Evolutionary conservation across 2,113 vertebrate species (phyloP), one percentile per base, ranked within the genome.

Genomic region (Glaucidium brasilianum): DNA sequence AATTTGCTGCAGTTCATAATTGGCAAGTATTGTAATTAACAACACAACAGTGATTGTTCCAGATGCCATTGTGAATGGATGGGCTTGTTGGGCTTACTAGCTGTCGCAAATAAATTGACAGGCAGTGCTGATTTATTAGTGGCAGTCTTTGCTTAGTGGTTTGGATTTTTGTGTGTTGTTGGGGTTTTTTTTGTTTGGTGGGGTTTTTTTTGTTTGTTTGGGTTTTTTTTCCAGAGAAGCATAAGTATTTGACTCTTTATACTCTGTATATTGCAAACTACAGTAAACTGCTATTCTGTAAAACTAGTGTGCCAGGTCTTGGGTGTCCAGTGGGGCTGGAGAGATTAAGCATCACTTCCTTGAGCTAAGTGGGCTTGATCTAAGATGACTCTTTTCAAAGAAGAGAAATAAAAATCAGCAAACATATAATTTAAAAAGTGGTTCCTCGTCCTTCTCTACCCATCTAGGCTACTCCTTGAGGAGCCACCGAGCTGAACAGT

Each of bases 381-480:
- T 41, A 43, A 55, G 55, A 30, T 77, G 20, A 50, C 58, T 79
- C 41, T 43, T 56, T 76, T 37, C 18, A 59, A 83, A 67, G 35
- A 73, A 62, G 2, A 74, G 41, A 62, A 74, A 47, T 53, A 88
- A 73, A 90, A 69, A 47, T 45, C 32, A 47, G 29, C 47, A 76
- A 71, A 81, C 1, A 2, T 32, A 4, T 21, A 20, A 56, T 68
- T 72, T 81, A 22, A 47, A 56, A 75, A 84, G n/a, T 8, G 30
- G 5, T 81, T 89, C 13, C 15, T 15, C 13, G 18, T 47, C 17
- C n/a, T 82, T 75, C 27, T 73, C 14, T 83, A 4, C 29, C 45
- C 1, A 1, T 45, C 37, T 20, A 0, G 11, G 20, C 30, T 41
- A 23, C 15, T n/a, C 18, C 37, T 83, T 1, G 11, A 58, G 55